Evolutionary conservation across 2,113 vertebrate genomes (phyloP).

Genomic region (Gnathonemus echidnorhynchus): DNA sequence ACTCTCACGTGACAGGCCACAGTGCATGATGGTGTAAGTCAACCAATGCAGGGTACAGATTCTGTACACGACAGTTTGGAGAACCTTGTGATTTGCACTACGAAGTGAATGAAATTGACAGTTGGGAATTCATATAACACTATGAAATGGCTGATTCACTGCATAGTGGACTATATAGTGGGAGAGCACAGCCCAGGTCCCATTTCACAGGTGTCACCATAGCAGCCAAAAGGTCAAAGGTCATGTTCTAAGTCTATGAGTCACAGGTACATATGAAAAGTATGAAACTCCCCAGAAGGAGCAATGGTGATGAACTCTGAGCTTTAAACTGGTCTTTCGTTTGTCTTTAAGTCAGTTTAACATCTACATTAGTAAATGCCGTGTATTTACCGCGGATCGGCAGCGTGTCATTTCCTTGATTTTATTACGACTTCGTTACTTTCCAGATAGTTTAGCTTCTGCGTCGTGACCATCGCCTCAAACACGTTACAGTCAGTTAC

Average conservation of each 20-base stretch:
- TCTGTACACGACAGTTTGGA: background rate
- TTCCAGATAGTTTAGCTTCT: background rate
- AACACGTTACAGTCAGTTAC: background rate
- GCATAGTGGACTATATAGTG: background rate
- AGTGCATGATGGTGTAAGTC: background rate
- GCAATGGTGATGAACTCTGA: background rate
- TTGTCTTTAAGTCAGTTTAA: background rate
- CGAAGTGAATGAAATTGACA: background rate
- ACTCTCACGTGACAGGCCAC: background rate
- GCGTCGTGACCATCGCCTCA: background rate
- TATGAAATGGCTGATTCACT: background rate
- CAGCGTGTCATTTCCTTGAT: background rate
- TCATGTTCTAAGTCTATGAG: background rate
- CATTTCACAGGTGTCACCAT: background rate
- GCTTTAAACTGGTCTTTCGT: background rate
- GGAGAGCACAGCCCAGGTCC: background rate
- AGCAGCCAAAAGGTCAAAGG: background rate
- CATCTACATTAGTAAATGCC: background rate
- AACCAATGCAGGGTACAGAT: background rate
- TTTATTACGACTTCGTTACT: background rate
- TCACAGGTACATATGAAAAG: background rate
- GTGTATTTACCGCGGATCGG: background rate
- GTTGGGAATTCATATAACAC: background rate
- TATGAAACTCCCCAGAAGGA: background rate
- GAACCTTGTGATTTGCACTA: background rate